Base-by-base conservation (phyloP, 2,888 invertebrate genomes). In the Xylophagus ater region DNA sequence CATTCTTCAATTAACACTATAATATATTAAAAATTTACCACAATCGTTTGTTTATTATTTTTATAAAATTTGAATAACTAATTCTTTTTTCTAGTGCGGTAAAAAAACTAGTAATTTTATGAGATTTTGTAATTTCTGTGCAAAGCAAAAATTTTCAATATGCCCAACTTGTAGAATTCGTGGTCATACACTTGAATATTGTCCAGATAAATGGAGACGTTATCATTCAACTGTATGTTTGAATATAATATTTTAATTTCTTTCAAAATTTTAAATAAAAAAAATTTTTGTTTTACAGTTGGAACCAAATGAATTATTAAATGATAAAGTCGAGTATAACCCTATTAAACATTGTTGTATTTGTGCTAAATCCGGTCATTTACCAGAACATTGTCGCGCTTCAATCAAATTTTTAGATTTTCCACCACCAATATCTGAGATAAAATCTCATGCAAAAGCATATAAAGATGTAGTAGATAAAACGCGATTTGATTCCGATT, bases 141-240 rank as follows among this genome's bases (percentile, higher is more conserved):
- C 67, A 31, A 57, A 53, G 41, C 54, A 59, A 41, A 54, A 53
- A 35, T 54, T 55, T 8, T 41, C 57, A 3, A 54, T 56, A 5
- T 83, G 83, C 53, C 61, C 58, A 7, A 68, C 75, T 52, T 83
- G 83, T 55, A 69, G 69, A 35, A 70, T 74, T 50, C 50, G 52
- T 19, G 83, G 83, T 0, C 83, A 83, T 54, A 65, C 66, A 8
- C 52, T 67, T 32, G 61, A 66, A 15, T 65, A 67, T 54, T 83
- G 83, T 51, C 81, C 83, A 1, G 82, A 83, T 60, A 61, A 75
- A 28, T 83, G 83, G 83, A 71, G 83, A 34, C 69, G 81, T 40
- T 83, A 81, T 61, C 80, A 81, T 56, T 71, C 75, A 47, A 82
- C 81, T 44, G 81, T 76, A 66, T 66, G 58, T 57, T 30, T n/a